Evolutionary conservation across 2,797 vertebrate genomes (phyloP).

Genomic region (Poecile montanus): DNA sequence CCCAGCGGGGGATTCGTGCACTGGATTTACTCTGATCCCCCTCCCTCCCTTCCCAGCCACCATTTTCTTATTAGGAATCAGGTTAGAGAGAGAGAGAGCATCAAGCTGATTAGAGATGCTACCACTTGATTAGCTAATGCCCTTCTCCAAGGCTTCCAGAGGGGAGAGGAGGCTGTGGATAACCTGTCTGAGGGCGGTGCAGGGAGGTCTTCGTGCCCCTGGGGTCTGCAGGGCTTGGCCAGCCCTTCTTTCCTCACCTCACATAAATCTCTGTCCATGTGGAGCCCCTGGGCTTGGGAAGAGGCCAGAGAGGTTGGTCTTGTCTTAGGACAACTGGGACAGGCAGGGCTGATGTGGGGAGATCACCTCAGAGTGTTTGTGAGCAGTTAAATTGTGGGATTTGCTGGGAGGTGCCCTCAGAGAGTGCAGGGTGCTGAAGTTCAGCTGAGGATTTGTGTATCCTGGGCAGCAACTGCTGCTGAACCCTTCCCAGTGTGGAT

Average conservation of each 20-base stretch:
- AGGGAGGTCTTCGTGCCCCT: neutral
- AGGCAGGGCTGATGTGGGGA: neutral
- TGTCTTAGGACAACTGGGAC: neutral
- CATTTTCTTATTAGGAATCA: slow-evolving; percentile 72
- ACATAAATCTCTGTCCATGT: fast-evolving
- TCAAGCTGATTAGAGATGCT: slow-evolving; percentile 70
- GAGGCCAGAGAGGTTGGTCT: neutral
- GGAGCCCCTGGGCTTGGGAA: neutral
- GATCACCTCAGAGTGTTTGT: fast-evolving
- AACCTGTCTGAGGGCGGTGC: neutral
- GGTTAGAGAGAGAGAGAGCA: slow-evolving; percentile 62
- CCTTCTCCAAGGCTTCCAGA: slow-evolving; percentile 19
- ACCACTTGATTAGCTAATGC: slow-evolving; percentile 69
- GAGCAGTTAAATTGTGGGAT: fast-evolving
- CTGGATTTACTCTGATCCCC: slow-evolving; percentile 10
- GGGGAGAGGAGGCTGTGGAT: neutral
- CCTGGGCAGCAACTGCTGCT: neutral
- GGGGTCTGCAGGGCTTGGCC: neutral
- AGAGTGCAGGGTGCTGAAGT: neutral
- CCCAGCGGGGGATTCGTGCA: neutral
- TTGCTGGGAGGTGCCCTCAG: fast-evolving
- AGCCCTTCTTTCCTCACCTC: neutral
- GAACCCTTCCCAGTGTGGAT: neutral
- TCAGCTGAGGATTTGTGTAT: neutral
- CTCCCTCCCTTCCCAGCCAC: neutral